Percentiles rank a stretch among this genome's conserved stretches.
phyloP scores from a whole-genome alignment of 2,888 invertebrate species.

The Dione vanillae region DNA sequence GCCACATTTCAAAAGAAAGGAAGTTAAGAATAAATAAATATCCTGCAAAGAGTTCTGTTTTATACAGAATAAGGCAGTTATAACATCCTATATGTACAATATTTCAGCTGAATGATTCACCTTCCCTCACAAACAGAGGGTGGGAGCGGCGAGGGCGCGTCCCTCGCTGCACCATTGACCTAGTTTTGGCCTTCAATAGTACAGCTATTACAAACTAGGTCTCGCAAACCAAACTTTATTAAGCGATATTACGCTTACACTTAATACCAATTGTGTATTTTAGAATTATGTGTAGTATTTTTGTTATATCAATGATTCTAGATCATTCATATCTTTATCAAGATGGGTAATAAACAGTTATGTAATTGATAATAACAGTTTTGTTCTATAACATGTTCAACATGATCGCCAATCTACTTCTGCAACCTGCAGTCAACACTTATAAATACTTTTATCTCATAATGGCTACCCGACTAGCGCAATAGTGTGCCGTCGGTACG shows the following conservation, averaged over 20 bases:
- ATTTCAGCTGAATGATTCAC: conserved; percentile 46
- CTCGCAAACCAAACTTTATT: conserved; percentile 32
- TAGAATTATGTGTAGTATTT: not conserved
- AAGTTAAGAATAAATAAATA: not conserved
- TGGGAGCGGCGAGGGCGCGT: conserved; percentile 56
- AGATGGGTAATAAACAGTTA: conserved; percentile 3
- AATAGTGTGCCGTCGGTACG: conserved; percentile 53
- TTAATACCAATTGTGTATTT: not conserved
- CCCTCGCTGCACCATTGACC: conserved; percentile 78
- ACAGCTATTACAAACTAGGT: conserved; percentile 43
- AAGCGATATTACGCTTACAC: conserved; percentile 17
- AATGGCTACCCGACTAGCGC: conserved; percentile 47
- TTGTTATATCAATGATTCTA: not conserved
- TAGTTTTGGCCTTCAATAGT: conserved; percentile 62
- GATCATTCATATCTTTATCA: not conserved
- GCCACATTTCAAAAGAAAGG: not conserved
- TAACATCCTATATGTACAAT: not conserved
- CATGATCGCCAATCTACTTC: conserved; percentile 39
- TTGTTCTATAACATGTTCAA: conserved; percentile 23
- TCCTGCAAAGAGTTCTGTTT: not conserved
- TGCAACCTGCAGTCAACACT: conserved; percentile 42
- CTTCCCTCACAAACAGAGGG: conserved; percentile 47
- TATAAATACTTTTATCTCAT: conserved; percentile 48
- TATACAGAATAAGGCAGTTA: not conserved
- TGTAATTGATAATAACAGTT: conserved; percentile 6